phyloP scores from a whole-genome alignment of 2,113 vertebrate species.

The Aegithalos caudatus region DNA sequence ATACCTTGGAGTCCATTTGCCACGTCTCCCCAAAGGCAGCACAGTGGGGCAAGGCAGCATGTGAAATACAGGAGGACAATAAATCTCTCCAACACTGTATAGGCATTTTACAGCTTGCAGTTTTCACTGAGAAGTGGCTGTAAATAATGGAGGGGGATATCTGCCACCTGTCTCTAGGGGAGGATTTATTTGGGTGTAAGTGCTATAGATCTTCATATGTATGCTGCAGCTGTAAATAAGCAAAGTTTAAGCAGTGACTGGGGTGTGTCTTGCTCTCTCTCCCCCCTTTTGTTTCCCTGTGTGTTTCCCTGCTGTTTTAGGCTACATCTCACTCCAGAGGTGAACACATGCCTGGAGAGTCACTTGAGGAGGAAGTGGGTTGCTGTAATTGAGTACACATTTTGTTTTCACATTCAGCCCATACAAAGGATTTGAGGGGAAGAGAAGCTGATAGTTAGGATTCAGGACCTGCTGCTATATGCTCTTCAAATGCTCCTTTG shows the following conservation, averaged over 20 bases:
- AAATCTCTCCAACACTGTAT: conserved; percentile 55
- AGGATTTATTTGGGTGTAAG: conserved; percentile 67
- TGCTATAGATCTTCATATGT: conserved; percentile 64
- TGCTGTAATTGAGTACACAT: background rate
- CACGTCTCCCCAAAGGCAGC: conserved; percentile 34
- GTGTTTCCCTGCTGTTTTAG: background rate
- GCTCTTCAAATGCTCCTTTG: conserved; percentile 59
- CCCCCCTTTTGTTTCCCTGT: background rate
- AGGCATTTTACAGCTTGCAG: conserved; percentile 67
- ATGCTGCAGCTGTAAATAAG: conserved; percentile 59
- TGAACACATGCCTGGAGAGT: background rate
- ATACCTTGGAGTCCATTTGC: conserved; percentile 41
- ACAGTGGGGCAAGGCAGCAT: background rate
- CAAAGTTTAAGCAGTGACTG: conserved; percentile 40
- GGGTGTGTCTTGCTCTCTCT: background rate
- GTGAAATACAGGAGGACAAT: conserved; percentile 47
- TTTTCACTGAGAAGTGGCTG: conserved; percentile 61
- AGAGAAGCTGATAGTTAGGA: conserved; percentile 20
- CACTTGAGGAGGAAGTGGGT: background rate
- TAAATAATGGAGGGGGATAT: conserved; percentile 65
- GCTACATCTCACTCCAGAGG: background rate
- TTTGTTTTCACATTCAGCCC: background rate
- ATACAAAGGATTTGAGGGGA: background rate
- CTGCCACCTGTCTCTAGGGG: conserved; percentile 63
- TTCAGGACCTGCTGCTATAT: background rate